A percentile compares a stretch with the other conserved stretches of the same genome.
These are phyloP conservation scores for Andricus quercusramuli DNA, from an alignment of 2,888 invertebrate genomes.

Conservation along the genomic window DNA sequence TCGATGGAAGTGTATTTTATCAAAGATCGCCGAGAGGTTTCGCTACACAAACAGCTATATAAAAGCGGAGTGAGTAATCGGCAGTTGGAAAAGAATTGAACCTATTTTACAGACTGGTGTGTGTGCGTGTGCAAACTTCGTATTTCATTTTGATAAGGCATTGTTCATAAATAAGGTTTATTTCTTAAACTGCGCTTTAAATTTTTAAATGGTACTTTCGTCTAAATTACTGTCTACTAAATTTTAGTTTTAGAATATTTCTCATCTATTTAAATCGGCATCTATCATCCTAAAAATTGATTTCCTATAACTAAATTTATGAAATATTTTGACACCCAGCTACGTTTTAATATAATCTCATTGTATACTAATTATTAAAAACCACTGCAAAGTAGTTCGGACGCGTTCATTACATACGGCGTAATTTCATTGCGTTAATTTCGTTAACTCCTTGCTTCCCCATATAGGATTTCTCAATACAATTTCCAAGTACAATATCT, in stretches of 20 bases:
- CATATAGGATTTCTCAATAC: no score
- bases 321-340: background rate
- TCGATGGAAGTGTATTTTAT: conserved; percentile 3
- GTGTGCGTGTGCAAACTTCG: background rate
- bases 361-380: no score
- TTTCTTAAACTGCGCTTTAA: background rate
- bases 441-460: no score
- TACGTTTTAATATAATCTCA: no score
- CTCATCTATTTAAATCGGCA: background rate
- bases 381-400: no score
- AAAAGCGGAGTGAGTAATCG: conserved; percentile 13
- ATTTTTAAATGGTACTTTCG: background rate
- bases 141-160: conserved; percentile 31
- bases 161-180: conserved; percentile 1
- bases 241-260: background rate
- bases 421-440: no score
- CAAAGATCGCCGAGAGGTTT: conserved; percentile 7
- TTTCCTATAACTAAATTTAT: background rate
- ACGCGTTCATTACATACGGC: no score
- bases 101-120: background rate
- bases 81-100: conserved; percentile 13
- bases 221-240: background rate
- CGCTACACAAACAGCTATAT: conserved; percentile 15
- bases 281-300: background rate
- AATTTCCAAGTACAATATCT: no score